Percentiles rank a stretch among this genome's conserved stretches.
Conservation (phyloP, 2,888 invertebrate genomes). For the Xanthorhoe spadicearia region DNA sequence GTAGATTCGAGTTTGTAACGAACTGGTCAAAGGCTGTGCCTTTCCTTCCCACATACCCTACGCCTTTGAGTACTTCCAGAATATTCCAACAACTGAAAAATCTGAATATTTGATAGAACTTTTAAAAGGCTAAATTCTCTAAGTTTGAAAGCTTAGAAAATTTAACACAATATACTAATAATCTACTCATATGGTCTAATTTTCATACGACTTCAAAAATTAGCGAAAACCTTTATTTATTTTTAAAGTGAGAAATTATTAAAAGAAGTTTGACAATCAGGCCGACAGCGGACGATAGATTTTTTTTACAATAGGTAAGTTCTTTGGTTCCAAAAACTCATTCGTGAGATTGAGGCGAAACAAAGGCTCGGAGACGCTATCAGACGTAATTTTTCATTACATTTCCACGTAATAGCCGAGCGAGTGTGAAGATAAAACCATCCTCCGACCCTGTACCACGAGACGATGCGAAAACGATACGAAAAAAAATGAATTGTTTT, state of each 20-base stretch:
- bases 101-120: conserved; percentile 10
- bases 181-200: too few species aligned
- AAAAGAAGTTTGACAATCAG: too few species aligned
- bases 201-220: too few species aligned
- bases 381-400: conserved; percentile 85
- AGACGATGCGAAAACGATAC: conserved; percentile 41
- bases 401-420: conserved; percentile 80
- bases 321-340: not conserved
- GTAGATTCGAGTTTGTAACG: conserved; percentile 18
- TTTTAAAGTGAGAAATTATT: too few species aligned
- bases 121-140: not conserved
- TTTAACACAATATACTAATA: too few species aligned
- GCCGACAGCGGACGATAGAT: too few species aligned
- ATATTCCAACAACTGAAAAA: conserved; percentile 10
- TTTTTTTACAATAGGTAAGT: too few species aligned
- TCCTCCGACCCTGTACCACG: conserved; percentile 66
- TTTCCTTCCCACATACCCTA: conserved; percentile 10
- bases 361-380: conserved; percentile 52
- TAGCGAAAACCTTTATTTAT: too few species aligned
- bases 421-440: conserved; percentile 82
- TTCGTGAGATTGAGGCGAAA: conserved; percentile 15
- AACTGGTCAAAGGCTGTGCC: conserved; percentile 34
- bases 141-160: too few species aligned
- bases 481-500: not conserved
- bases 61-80: conserved; percentile 3